Conservation (phyloP, 2,888 invertebrate genomes). For the Drosophila kuntzei region DNA sequence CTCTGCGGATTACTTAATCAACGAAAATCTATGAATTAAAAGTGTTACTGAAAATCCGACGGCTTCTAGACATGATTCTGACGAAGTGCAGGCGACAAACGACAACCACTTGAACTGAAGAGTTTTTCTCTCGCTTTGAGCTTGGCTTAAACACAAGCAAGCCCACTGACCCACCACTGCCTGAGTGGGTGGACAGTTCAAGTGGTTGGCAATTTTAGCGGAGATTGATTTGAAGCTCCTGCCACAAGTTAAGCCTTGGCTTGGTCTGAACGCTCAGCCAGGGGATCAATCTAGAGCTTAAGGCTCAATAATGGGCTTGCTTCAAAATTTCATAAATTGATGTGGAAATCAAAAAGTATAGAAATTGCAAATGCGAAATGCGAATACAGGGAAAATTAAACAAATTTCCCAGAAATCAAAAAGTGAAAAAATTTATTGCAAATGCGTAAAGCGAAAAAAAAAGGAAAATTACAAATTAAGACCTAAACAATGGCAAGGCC, state of each 20-base stretch:
- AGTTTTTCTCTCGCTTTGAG: conserved; percentile 10
- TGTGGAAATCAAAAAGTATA: neutral
- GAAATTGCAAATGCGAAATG: neutral
- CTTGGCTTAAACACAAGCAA: conserved; percentile 59
- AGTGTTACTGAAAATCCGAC: conserved; percentile 63
- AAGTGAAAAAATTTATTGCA: conserved; percentile 58
- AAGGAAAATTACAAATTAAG: conserved; percentile 75
- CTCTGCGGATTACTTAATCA: conserved; percentile 72
- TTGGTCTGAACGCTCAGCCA: conserved; percentile 5
- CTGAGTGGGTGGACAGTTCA: conserved; percentile 33
- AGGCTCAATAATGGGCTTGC: conserved; percentile 14
- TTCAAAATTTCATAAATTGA: conserved; percentile 11
- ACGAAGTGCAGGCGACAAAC: conserved; percentile 28
- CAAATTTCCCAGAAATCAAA: conserved; percentile 45
- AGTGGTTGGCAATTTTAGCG: conserved; percentile 10
- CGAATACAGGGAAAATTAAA: neutral
- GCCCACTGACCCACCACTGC: conserved; percentile 34
- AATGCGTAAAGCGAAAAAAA: conserved; percentile 45
- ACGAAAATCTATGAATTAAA: conserved; percentile 77
- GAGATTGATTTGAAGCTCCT: conserved; percentile 16
- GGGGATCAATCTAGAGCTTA: conserved; percentile 8
- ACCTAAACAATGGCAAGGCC: conserved; percentile 65
- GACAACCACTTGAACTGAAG: conserved; percentile 50
- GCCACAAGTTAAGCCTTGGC: conserved; percentile 49
- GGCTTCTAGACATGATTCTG: conserved; percentile 44